These are phyloP conservation scores for Plestiodon gilberti DNA, from an alignment of 2,113 vertebrate genomes.

Conservation along the genomic window DNA sequence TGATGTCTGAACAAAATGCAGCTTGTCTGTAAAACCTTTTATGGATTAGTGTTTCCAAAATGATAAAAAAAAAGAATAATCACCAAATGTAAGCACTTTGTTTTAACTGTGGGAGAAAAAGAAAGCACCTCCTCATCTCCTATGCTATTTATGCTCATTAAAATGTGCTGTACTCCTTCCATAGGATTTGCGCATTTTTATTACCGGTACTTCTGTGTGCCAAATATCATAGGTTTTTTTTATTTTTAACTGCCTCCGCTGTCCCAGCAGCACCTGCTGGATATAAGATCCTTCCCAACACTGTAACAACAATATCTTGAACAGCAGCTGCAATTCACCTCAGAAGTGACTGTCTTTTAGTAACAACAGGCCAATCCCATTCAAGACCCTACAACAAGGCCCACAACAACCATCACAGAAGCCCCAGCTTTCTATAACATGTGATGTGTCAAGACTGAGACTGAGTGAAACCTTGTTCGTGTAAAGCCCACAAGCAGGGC, in stretches of 20 bases:
- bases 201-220: neutral
- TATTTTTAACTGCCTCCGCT: neutral
- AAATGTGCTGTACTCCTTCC: neutral
- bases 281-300: neutral
- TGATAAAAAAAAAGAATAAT: constrained; percentile 5
- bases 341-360: neutral
- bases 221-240: neutral
- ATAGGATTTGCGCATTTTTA: constrained; percentile 2
- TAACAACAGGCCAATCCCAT: neutral
- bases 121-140: neutral
- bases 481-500: too few species aligned
- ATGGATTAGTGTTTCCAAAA: neutral
- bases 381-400: neutral
- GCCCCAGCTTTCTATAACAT: too few species aligned
- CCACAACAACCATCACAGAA: neutral
- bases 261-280: neutral
- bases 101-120: neutral
- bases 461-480: neutral
- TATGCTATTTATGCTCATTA: too few species aligned
- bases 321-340: neutral
- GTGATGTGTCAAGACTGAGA: neutral
- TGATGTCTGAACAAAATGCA: constrained; percentile 24
- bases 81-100: constrained; percentile 2
- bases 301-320: neutral
- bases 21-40: constrained; percentile 27